Evolutionary conservation across 2,797 vertebrate genomes (phyloP).

Genomic region (Heterohyrax brucei): DNA sequence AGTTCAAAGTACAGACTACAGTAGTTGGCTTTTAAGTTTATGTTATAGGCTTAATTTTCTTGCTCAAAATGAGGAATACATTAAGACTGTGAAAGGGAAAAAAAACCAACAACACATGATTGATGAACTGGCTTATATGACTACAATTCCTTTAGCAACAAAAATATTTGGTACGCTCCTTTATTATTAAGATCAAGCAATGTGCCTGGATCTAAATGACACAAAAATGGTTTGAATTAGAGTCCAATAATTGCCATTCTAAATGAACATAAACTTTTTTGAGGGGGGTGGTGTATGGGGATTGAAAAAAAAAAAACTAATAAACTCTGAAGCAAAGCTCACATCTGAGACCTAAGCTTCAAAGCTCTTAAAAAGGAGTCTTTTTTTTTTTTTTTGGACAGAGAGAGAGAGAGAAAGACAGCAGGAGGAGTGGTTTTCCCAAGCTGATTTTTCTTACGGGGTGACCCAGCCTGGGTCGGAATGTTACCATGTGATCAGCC

Average conservation of each 20-base stretch:
- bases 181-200: conserved; percentile 89
- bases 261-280: conserved; percentile 86
- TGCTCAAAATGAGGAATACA: conserved; percentile 85
- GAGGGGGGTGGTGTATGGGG: conserved; percentile 59
- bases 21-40: conserved; percentile 83
- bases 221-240: conserved; percentile 89
- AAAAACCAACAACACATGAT: conserved; percentile 66
- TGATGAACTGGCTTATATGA: conserved; percentile 86
- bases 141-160: conserved; percentile 87
- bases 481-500: conserved; percentile 86
- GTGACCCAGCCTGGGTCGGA: conserved; percentile 87
- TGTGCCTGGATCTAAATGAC: conserved; percentile 84
- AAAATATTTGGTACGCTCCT: conserved; percentile 87
- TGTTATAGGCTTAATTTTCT: conserved; percentile 80
- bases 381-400: background rate
- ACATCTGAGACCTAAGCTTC: conserved; percentile 88
- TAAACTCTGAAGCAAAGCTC: conserved; percentile 86
- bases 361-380: conserved; percentile 82
- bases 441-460: conserved; percentile 88
- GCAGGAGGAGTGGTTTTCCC: conserved; percentile 89
- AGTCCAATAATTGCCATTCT: conserved; percentile 87
- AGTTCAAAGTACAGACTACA: conserved; percentile 85
- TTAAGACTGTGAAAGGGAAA: conserved; percentile 81
- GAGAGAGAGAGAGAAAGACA: conserved; percentile 64
- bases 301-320: conserved; percentile 79